Percentiles rank a stretch among this genome's conserved stretches.
Conservation (phyloP, 2,113 vertebrate species). For the Daubentonia madagascariensis region DNA sequence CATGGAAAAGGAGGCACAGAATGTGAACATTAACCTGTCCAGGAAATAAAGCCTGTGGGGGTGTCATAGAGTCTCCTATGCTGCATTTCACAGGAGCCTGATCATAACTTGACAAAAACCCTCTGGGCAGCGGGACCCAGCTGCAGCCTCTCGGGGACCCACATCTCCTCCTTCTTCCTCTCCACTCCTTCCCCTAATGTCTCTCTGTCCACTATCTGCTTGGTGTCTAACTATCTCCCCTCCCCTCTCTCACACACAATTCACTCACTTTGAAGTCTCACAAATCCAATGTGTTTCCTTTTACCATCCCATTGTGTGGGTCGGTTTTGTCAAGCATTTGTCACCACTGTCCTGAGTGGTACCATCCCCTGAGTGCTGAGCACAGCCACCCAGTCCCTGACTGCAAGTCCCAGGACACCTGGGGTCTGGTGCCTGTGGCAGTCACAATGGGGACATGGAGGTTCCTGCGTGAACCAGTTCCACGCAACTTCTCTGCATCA, state of each 20-base stretch:
- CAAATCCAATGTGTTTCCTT: neutral
- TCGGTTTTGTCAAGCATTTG: neutral
- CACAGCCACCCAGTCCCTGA: neutral
- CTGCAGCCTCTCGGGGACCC: neutral
- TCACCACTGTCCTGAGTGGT: neutral
- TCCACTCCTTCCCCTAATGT: neutral
- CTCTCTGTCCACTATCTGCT: neutral
- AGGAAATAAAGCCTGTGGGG: neutral
- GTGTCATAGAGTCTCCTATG: too few species aligned
- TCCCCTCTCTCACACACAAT: neutral
- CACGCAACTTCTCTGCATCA: neutral
- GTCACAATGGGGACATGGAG: neutral
- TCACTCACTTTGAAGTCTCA: neutral
- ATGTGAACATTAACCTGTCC: neutral
- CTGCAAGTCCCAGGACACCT: neutral
- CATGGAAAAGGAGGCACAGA: neutral
- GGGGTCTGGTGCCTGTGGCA: neutral
- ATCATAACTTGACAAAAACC: neutral
- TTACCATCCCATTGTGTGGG: neutral
- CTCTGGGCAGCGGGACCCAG: neutral
- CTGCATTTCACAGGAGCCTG: neutral
- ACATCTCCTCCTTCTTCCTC: neutral
- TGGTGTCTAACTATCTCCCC: neutral
- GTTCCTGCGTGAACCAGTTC: neutral
- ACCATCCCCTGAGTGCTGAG: neutral